Conservation (phyloP, 2,888 invertebrate species). For the Drosophila neonasuta region DNA sequence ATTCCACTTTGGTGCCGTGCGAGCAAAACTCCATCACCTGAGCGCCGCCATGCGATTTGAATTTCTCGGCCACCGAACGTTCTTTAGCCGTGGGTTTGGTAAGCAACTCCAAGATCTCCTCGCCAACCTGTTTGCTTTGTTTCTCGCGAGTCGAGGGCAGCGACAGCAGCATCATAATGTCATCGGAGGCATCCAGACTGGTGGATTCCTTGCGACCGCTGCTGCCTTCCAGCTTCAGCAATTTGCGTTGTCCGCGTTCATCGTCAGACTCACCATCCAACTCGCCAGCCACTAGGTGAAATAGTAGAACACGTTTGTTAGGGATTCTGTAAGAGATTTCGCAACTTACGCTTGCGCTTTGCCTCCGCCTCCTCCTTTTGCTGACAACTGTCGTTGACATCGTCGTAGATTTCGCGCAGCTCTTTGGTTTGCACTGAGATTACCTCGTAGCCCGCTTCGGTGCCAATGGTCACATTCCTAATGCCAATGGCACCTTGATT, state of each 20-base stretch:
- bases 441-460: constrained; percentile 81
- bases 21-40: constrained; percentile 98
- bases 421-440: constrained; percentile 79
- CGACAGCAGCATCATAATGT: constrained; percentile 85
- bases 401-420: constrained; percentile 79
- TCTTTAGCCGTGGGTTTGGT: constrained; percentile 98
- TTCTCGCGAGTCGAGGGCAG: constrained; percentile 95
- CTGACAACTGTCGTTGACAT: constrained; percentile 81
- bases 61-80: constrained; percentile 95
- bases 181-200: constrained; percentile 84
- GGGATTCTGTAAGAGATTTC: neutral
- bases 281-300: constrained; percentile 60
- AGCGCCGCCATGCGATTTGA: constrained; percentile 96
- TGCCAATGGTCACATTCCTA: constrained; percentile 81
- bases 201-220: constrained; percentile 71
- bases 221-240: constrained; percentile 67
- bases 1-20: constrained; percentile 96
- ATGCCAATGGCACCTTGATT: constrained; percentile 84
- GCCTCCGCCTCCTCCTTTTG: constrained; percentile 79
- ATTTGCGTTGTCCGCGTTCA: constrained; percentile 66
- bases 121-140: constrained; percentile 96
- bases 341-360: constrained; percentile 82
- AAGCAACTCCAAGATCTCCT: constrained; percentile 95
- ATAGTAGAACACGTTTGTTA: neutral
- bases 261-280: constrained; percentile 59